Base-by-base conservation (phyloP, 2,797 vertebrate species). In the Sandelia bainsii region DNA sequence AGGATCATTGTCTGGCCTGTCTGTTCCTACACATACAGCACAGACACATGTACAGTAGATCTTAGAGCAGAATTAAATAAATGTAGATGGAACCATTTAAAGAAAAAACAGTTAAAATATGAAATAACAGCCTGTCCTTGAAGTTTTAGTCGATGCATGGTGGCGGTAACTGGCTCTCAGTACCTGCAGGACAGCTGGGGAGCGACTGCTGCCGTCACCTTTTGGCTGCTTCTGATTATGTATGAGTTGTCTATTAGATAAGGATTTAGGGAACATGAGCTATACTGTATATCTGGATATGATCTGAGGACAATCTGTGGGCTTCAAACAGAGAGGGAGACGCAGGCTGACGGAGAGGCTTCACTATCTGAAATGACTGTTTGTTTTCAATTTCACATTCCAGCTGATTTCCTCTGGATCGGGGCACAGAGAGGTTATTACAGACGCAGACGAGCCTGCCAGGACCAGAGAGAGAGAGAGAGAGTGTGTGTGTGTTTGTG, bases 341-440 rank as follows among this genome's bases (percentile, higher is more conserved):
- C 62, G 71, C 54, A 16, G 57, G 37, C 79, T 81, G 82, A 86
- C 70, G 46, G 75, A 77, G 75, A 69, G 12, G 73, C 72, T 66
- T 54, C 81, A 45, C 86, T 90, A 91, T 91, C 91, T 92, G 81
- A 93, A 91, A 93, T 92, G 83, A 93, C 82, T 93, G 91, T 93
- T 93, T 93, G 92, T 93, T 94, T 94, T 93, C 92, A 94, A 94
- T 94, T 94, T 93, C 87, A 92, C 92, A 92, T 93, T 89, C 87
- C 79, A 82, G 84, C 81, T 87, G 85, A 89, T 92, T 92, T 92
- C 90, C 79, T 69, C 82, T 72, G 80, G 82, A 84, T 87, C 62
- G 64, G 80, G 81, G 82, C 80, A 45, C 72, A 48, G 71, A 72
- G 80, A 74, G 80, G 81, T 91, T 91, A 92, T 93, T 90, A 91